Percentiles rank a stretch among this genome's conserved stretches.
Evolutionary conservation across 2,888 invertebrate species (phyloP).

Genomic region (Volucella bombylans): DNA sequence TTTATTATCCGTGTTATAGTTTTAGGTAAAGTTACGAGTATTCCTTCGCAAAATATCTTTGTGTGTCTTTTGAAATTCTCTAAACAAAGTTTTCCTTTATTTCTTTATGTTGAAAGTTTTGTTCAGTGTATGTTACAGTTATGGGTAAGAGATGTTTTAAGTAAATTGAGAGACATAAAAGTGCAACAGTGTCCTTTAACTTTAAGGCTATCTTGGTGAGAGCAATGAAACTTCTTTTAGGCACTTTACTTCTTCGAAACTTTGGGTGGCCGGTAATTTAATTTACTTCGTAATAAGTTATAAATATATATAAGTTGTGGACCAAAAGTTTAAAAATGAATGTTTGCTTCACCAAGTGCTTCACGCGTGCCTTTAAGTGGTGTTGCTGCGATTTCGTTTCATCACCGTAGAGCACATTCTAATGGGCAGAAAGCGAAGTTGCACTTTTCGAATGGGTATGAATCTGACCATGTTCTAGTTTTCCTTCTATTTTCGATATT

Average conservation of each 20-base stretch:
- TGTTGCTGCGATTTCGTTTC: neutral
- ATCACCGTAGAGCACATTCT: neutral
- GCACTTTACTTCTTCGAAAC: neutral
- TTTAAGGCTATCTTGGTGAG: neutral
- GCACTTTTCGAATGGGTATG: no score
- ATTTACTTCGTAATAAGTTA: neutral
- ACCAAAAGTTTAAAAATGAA: no score
- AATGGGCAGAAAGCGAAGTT: no score
- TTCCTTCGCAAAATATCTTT: neutral
- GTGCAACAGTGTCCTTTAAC: conserved; percentile 36
- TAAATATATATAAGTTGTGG: no score
- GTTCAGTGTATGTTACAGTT: conserved; percentile 4
- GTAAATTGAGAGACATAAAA: conserved; percentile 36
- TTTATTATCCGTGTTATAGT: no score
- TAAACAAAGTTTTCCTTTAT: conserved; percentile 4
- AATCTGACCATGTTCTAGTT: no score
- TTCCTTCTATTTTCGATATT: no score
- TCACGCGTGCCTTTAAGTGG: no score
- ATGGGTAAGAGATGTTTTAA: conserved; percentile 5
- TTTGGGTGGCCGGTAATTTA: neutral
- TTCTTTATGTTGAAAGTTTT: conserved; percentile 43
- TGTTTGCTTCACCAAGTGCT: no score
- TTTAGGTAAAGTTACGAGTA: neutral
- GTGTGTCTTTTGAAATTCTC: neutral
- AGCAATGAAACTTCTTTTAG: no score